Percentiles rank a stretch among this genome's conserved stretches.
Evolutionary conservation across 2,888 invertebrate species (phyloP).

Genomic region (Scaptomyza flava): DNA sequence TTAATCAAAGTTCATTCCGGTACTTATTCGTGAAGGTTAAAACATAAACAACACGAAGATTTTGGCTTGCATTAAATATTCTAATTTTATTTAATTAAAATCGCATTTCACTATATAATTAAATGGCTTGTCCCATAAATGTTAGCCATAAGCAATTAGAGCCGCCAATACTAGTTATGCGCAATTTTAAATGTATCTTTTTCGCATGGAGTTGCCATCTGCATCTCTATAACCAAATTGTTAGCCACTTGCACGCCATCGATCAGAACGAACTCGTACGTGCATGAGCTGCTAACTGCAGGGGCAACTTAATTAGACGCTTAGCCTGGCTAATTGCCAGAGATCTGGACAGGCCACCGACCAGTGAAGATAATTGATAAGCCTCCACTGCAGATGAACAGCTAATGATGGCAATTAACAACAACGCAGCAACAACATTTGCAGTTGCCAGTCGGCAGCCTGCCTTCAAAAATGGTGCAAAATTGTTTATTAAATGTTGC

Average conservation of each 20-base stretch:
- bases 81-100: not conserved
- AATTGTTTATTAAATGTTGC: constrained; percentile 72
- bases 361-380: constrained; percentile 66
- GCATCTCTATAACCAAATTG: constrained; percentile 42
- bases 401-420: constrained; percentile 74
- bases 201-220: constrained; percentile 16
- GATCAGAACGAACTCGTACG: constrained; percentile 63
- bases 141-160: constrained; percentile 7
- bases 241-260: constrained; percentile 48
- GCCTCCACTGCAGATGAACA: constrained; percentile 71
- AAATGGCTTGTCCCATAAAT: not conserved
- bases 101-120: not conserved
- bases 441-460: constrained; percentile 31
- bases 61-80: not conserved
- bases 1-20: constrained; percentile 11
- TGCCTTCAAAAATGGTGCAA: constrained; percentile 66
- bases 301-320: constrained; percentile 76
- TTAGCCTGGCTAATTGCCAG: constrained; percentile 71
- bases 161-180: constrained; percentile 22
- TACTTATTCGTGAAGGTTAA: not conserved
- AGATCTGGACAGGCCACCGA: constrained; percentile 32
- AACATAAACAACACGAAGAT: not conserved
- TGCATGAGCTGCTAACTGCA: constrained; percentile 42
- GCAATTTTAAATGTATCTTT: constrained; percentile 22
- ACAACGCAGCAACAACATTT: constrained; percentile 36